Evolutionary conservation across 1,140 invertebrate genomes (phyloP).

Genomic region (Magallana angulata): DNA sequence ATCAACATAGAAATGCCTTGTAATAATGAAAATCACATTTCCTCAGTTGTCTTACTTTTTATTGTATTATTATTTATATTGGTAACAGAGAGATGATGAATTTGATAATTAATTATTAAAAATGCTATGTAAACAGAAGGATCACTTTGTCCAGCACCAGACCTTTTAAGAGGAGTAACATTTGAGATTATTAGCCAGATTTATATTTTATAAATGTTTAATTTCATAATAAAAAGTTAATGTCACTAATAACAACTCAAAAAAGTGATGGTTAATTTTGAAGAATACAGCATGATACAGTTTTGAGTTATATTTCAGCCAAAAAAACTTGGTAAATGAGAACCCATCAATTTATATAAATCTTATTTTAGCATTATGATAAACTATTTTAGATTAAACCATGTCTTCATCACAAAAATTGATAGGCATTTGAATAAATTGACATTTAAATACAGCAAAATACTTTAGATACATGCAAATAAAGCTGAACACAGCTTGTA

Average conservation of each 20-base stretch:
- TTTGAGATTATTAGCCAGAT: not conserved
- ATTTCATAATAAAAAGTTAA: not conserved
- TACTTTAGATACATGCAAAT: not conserved
- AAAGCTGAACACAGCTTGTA: not conserved
- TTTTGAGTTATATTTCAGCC: not conserved
- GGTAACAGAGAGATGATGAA: not conserved
- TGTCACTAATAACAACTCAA: not conserved
- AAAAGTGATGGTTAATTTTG: not conserved
- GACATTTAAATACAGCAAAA: slow-evolving; percentile 5
- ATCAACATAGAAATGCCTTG: not conserved
- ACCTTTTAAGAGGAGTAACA: not conserved
- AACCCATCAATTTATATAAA: not conserved
- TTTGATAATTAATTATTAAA: not conserved
- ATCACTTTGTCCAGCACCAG: not conserved
- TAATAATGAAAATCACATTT: not conserved
- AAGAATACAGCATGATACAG: not conserved
- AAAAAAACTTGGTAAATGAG: not conserved
- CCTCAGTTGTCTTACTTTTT: not conserved
- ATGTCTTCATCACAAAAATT: not conserved
- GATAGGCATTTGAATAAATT: not conserved
- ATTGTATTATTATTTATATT: slow-evolving; percentile 7
- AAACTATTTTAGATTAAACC: not conserved
- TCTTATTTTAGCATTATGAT: not conserved
- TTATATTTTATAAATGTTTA: not conserved
- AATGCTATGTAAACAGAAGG: not conserved